Evolutionary conservation across 2,797 vertebrate genomes (phyloP), one percentile per base, ranked within the genome.

Genomic region (Helarctos malayanus): DNA sequence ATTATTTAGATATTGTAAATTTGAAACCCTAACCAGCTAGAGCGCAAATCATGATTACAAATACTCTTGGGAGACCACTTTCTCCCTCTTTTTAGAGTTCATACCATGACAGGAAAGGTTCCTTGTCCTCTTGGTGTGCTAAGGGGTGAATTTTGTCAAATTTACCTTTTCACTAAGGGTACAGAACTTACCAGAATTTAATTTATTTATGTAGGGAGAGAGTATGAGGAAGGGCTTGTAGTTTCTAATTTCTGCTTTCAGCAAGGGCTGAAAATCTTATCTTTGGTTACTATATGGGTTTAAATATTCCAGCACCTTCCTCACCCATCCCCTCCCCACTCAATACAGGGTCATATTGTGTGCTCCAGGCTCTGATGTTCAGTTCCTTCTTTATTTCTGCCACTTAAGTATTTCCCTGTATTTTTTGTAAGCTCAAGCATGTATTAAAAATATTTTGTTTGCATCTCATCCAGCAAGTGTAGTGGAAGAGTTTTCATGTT

Each of bases 271-370:
- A 75, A 73, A 47, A 27, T 87, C 38, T 91, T 91, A 57, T 81
- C 73, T 82, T 19, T 38, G 45, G 47, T 59, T 85, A 86, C 84
- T 45, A 47, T 32, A 47, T 90, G 73, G 52, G 35, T 75, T 91
- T 84, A 88, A 94, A 91, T 35, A 83, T 79, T 90, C 57, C 76
- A 85, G 5, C 23, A 63, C 49, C n/a, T 90, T 83, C 14, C 41
- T 76, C 8, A 73, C 84, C 32, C 23, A 69, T 14, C 15, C 7
- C 25, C n/a, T 68, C 25, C 14, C 69, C 5, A n/a, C 61, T 73
- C 12, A 71, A 65, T 3, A 45, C 12, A 63, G 52, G 41, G 11
- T 95, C 25, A 75, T 59, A 47, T n/a, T 65, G 23, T 91, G 9
- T 88, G 11, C 52, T 96, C 23, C 61, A 1, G 23, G 32, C 23